Evolutionary conservation across 2,888 invertebrate genomes (phyloP), one percentile per base, ranked within the genome.

Genomic region (Zaprionus bogoriensis): DNA sequence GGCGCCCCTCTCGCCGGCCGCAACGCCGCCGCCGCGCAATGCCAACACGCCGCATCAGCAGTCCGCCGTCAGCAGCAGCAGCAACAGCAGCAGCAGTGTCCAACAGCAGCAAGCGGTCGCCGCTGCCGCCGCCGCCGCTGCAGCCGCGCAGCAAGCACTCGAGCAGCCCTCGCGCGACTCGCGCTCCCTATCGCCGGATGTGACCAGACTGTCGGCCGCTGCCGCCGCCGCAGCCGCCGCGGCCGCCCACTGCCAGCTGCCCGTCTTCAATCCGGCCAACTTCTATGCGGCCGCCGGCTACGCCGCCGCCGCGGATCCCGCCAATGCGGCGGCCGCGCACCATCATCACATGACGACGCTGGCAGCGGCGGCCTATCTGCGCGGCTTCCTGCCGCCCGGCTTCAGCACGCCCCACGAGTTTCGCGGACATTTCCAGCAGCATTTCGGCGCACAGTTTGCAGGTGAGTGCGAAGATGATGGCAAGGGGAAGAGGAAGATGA

Each of bases 221-320:
- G 90, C 89, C 6, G 90, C 90, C 9, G 90, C 89, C 1, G 90
- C 89, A 0, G 89, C 90, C 12, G 89, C 90, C 2, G 90, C 90
- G 1, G 89, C 89, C 50, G 90, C 89, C 69, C 89, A 89, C 79
- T 91, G 91, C 63, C 90, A 91, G 66, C 72, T 91, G 74, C 90
- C 90, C 19, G 90, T 91, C 4, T 91, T 91, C 72, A 91, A 91
- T 88, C 91, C 90, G 58, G 90, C 90, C 38, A 89, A 90, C 62
- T 91, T 91, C 62, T 91, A 91, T 75, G 91, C 90, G 4, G 91
- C 90, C 65, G 90, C 90, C 70, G 90, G 90, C 45, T 91, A 91
- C 71, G 89, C 89, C 2, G 90, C 91, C 45, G 90, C 90, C 58
- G 90, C 89, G 27, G 87, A 88, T 57, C 79, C 90, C 32, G 89